These are phyloP conservation scores for Bimastos eiseni DNA, from an alignment of 2,888 invertebrate genomes.

Conservation along the genomic window DNA sequence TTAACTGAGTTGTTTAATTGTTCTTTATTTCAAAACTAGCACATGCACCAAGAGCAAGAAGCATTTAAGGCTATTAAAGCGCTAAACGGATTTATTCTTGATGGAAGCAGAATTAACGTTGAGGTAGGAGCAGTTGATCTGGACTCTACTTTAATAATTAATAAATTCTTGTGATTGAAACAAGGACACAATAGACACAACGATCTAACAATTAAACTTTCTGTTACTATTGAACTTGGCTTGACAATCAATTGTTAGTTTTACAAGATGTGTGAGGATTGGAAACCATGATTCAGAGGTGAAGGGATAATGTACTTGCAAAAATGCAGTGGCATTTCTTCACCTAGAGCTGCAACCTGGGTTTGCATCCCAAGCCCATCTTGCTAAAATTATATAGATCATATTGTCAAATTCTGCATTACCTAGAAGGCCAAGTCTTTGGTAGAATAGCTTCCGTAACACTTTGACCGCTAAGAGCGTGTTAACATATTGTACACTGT, in stretches of 20 bases:
- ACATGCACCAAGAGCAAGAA: slow-evolving; percentile 20
- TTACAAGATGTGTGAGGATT: not conserved
- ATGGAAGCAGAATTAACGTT: slow-evolving; percentile 21
- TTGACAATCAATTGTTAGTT: not conserved
- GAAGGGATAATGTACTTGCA: no score
- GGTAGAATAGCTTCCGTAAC: not conserved
- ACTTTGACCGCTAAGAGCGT: no score
- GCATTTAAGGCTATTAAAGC: slow-evolving; percentile 21
- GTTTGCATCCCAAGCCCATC: not conserved
- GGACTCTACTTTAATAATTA: not conserved
- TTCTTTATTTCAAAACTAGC: not conserved
- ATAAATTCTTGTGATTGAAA: not conserved
- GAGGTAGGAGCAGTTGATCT: not conserved
- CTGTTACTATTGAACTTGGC: not conserved
- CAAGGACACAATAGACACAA: not conserved
- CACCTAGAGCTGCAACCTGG: not conserved
- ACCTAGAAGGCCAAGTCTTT: not conserved
- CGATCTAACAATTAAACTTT: not conserved
- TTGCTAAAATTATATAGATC: not conserved
- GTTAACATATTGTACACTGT: no score
- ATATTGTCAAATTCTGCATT: not conserved
- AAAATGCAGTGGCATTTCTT: no score
- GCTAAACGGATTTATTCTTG: slow-evolving; percentile 15
- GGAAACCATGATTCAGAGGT: not conserved
- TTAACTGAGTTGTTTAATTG: not conserved